Percentiles rank a stretch among this genome's conserved stretches.
These are phyloP conservation scores for Chouioia cunea DNA, from an alignment of 2,888 invertebrate genomes.

Conservation along the genomic window DNA sequence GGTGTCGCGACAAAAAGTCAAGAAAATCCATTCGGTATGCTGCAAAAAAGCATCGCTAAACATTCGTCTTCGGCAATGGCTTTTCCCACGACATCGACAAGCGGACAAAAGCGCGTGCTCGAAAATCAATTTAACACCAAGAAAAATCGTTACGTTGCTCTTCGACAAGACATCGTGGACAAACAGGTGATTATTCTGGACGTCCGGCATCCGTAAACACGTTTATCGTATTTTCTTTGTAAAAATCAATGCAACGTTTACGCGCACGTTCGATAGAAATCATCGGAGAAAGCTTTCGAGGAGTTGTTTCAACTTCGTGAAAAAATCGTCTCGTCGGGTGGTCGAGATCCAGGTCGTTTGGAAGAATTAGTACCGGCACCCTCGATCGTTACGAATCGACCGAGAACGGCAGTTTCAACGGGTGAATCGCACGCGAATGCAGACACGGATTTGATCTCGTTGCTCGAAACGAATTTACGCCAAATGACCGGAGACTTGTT, in stretches of 20 bases:
- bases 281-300: slow-evolving; percentile 45
- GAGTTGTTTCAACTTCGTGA: slow-evolving; percentile 59
- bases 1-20: slow-evolving; percentile 16
- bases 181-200: slow-evolving; percentile 37
- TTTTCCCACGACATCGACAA: background rate
- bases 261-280: slow-evolving; percentile 36
- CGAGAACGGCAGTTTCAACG: background rate
- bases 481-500: background rate
- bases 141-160: slow-evolving; percentile 50
- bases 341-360: slow-evolving; percentile 59
- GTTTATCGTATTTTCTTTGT: too few relatives aligned
- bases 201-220: too few relatives aligned
- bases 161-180: slow-evolving; percentile 28
- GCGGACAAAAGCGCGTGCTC: slow-evolving; percentile 50
- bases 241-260: background rate
- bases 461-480: slow-evolving; percentile 10
- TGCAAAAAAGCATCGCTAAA: too few relatives aligned
- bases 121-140: slow-evolving; percentile 57
- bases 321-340: slow-evolving; percentile 57
- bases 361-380: slow-evolving; percentile 51
- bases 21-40: background rate
- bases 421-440: background rate
- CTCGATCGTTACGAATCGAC: background rate
- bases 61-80: background rate
- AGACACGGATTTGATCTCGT: background rate